Evolutionary conservation across 1,140 invertebrate genomes (phyloP).

Genomic region (Saccostrea cuccullata): DNA sequence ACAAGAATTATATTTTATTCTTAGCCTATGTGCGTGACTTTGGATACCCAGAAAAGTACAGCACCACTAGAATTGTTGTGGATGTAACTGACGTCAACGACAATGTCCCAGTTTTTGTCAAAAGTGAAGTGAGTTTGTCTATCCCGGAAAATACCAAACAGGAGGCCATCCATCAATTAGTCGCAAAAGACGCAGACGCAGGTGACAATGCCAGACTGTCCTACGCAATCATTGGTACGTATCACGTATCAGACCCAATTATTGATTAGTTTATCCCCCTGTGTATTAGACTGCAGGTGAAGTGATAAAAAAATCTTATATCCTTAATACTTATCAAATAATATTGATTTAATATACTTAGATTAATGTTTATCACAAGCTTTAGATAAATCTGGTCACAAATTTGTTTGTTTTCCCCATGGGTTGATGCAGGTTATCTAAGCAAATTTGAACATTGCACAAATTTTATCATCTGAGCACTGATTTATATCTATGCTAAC

Average conservation of each 20-base stretch:
- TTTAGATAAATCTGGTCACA: background rate
- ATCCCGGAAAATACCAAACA: slow-evolving; percentile 80
- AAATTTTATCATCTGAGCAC: background rate
- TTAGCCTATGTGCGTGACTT: slow-evolving; percentile 74
- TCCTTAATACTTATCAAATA: background rate
- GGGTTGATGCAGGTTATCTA: background rate
- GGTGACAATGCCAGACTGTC: slow-evolving; percentile 90
- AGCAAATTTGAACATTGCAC: slow-evolving; percentile 21
- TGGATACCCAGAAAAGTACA: slow-evolving; percentile 73
- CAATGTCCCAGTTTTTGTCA: slow-evolving; percentile 65
- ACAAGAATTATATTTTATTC: slow-evolving; percentile 46
- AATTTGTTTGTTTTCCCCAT: slow-evolving; percentile 19
- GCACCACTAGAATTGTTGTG: slow-evolving; percentile 66
- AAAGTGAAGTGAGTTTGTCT: slow-evolving; percentile 52
- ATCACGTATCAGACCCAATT: background rate
- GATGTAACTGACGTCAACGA: slow-evolving; percentile 70
- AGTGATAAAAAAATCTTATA: slow-evolving; percentile 9
- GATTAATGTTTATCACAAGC: slow-evolving; percentile 14
- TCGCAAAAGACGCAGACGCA: slow-evolving; percentile 90
- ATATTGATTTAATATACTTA: slow-evolving; percentile 18
- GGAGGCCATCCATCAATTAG: slow-evolving; percentile 80
- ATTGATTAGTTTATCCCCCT: slow-evolving; percentile 14
- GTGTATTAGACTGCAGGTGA: slow-evolving; percentile 12
- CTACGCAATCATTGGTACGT: slow-evolving; percentile 94
- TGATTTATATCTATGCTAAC: background rate